Base-by-base conservation (phyloP, 2,113 vertebrate genomes). In the Rissa tridactyla region DNA sequence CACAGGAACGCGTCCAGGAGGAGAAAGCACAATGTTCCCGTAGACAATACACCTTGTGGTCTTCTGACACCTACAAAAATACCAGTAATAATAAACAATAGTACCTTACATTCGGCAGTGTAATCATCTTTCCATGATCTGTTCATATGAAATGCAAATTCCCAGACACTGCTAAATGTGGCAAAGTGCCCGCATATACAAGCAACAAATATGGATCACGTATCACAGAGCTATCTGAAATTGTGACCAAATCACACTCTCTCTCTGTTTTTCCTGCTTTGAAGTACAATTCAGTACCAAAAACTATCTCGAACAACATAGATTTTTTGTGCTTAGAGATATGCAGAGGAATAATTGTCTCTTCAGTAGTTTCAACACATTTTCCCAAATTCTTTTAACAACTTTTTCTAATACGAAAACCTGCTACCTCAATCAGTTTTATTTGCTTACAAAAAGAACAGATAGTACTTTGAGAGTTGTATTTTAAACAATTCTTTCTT, bases 131-230 rank as follows among this genome's bases (percentile, higher is more conserved):
- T 79, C 66, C 42, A 38, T 30, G 47, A 54, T 30, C 25, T 0
- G 0, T n/a, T 81, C 7, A 10, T n/a, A 57, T 0, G 1, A 86
- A 78, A 79, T 17, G 25, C 25, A 34, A 12, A 12, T 38, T 58
- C 30, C 46, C 42, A 42, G 22, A 29, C 15, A 47, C 34, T 30
- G 32, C 21, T 30, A 75, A 66, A 23, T n/a, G 62, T 34, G 61
- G 47, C 13, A 62, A 78, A 79, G 11, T 51, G 16, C 20, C 78
- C 23, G 34, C 0, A 0, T 44, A 38, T 5, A 19, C 13, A 17
- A 30, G 13, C 15, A 62, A 64, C 52, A 76, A 21, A 20, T 9
- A 61, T 0, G 3, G 52, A 47, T 58, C 38, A 42, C n/a, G 26
- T 54, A 54, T 54, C 52, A 46, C 15, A n/a, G 46, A 86, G 32